Evolutionary conservation across 2,797 vertebrate species (phyloP).

Genomic region (Pipistrellus pipistrellus): DNA sequence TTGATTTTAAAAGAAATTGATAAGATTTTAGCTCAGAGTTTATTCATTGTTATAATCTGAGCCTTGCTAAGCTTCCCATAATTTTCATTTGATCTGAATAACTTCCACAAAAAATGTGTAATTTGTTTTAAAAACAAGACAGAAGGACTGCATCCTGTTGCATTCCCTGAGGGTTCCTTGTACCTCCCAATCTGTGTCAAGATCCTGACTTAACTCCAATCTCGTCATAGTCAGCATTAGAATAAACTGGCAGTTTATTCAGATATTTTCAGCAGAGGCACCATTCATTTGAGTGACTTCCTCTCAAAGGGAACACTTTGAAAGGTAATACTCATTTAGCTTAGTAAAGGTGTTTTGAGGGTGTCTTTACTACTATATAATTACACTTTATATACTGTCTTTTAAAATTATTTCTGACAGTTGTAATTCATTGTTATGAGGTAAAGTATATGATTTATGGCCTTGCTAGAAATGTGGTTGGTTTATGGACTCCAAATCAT

Average conservation of each 20-base stretch:
- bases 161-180: neutral
- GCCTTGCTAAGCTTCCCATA: neutral
- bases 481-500: neutral
- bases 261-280: conserved; percentile 36
- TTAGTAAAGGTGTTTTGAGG: neutral
- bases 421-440: conserved; percentile 22
- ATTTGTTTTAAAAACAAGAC: conserved; percentile 11
- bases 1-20: conserved; percentile 25
- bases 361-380: conserved; percentile 12
- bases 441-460: conserved; percentile 24
- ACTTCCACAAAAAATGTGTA: neutral
- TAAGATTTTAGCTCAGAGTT: conserved; percentile 34
- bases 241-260: conserved; percentile 42
- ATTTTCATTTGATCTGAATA: conserved; percentile 55
- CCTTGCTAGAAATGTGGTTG: conserved; percentile 40
- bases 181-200: neutral
- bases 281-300: conserved; percentile 7
- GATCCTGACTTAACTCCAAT: conserved; percentile 17
- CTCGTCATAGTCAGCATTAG: neutral
- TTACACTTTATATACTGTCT: conserved; percentile 7
- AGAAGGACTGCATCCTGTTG: neutral
- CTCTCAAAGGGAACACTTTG: conserved; percentile 1
- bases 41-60: conserved; percentile 23
- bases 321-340: conserved; percentile 43
- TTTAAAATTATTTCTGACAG: conserved; percentile 33